Evolutionary conservation across 2,888 invertebrate species (phyloP), one percentile per base, ranked within the genome.

Genomic region (Alcis repandata): DNA sequence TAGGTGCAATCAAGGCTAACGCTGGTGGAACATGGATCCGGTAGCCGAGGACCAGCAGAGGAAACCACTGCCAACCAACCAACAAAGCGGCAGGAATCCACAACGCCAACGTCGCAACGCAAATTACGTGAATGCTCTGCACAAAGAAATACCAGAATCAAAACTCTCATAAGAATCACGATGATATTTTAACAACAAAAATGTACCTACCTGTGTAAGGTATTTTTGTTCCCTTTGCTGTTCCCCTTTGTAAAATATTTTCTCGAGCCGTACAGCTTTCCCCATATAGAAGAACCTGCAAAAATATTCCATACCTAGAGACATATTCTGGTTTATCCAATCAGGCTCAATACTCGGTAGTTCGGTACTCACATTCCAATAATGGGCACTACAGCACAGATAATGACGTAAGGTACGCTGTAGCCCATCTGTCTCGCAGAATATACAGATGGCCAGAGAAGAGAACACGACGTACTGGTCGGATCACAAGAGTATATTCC

Each of bases 61-160:
- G 91, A 7, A 91, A 67, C 92, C 92, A 92, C 71, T 94, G 91
- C 90, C 92, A 94, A 38, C 90, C 89, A 8, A 87, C 84, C 71
- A 92, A 75, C 43, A 94, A 79, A 0, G 84, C 92, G n/a, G 93
- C 88, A 2, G 94, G 94, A 19, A 92, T 82, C 94, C 94, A 94
- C 38, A 94, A 75, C 43, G 93, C 86, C 70, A 94, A 76, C 20
- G 93, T 92, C 40, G 88, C 79, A 8, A 91, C 82, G 49, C 86
- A 85, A 41, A 92, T 72, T 13, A 86, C 83, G 65, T 91, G 88
- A 1, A 92, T 74, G 73, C 91, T 92, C 94, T 94, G 74, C 11
- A 72, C 72, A 57, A 43, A 41, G 64, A 38, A 51, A 57, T 33
- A 46, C 11, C 7, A 49, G 10, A 0, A 1, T 45, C n/a, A 32